Conservation (phyloP, 2,888 invertebrate genomes). For the Chelonus formosanus region DNA sequence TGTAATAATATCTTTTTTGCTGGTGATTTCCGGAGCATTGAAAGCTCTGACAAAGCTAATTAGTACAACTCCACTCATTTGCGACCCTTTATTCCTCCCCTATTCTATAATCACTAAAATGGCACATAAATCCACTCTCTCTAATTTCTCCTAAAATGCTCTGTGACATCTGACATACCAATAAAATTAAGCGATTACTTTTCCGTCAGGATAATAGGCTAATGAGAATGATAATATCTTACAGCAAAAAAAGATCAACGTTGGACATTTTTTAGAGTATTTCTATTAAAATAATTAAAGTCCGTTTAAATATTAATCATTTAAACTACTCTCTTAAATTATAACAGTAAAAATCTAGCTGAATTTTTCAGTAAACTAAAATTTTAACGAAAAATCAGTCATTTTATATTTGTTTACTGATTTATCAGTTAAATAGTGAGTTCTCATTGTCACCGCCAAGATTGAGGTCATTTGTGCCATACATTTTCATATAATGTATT, state of each 20-base stretch:
- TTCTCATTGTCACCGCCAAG: too few relatives aligned
- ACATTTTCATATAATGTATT: too few relatives aligned
- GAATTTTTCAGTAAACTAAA: too few relatives aligned
- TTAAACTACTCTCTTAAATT: too few relatives aligned
- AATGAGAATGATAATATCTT: not conserved
- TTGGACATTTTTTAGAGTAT: not conserved
- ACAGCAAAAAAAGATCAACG: not conserved
- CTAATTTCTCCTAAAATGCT: not conserved
- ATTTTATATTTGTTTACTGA: too few relatives aligned
- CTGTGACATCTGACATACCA: conserved; percentile 3
- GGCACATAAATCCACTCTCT: conserved; percentile 6
- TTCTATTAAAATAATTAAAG: too few relatives aligned
- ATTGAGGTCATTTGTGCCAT: too few relatives aligned
- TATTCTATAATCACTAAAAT: conserved; percentile 1
- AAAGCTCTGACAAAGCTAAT: conserved; percentile 8
- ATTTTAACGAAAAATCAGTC: too few relatives aligned
- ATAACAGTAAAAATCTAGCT: too few relatives aligned
- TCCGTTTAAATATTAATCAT: too few relatives aligned
- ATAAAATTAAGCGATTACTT: conserved; percentile 16
- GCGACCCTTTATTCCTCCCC: not conserved
- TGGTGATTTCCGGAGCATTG: conserved; percentile 1
- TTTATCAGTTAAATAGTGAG: too few relatives aligned
- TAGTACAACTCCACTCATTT: not conserved
- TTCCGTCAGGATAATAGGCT: not conserved
- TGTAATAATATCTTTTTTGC: not conserved